These are phyloP conservation scores for Odontomyia ornata DNA, from an alignment of 2,888 invertebrate species.

Conservation along the genomic window DNA sequence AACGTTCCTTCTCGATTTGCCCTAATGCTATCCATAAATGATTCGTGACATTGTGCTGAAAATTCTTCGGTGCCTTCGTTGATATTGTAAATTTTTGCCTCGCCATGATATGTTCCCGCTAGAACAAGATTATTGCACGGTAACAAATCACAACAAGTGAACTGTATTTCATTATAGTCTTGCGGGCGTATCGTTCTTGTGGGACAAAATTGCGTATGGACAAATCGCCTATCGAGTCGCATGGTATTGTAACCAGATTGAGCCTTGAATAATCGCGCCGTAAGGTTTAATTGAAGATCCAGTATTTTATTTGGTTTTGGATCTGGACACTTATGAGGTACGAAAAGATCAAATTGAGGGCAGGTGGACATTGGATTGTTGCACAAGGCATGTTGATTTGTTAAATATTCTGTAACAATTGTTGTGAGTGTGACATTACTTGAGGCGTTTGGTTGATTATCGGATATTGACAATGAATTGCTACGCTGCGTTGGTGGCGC, in stretches of 20 bases:
- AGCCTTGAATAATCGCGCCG: slow-evolving; percentile 69
- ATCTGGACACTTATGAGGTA: slow-evolving; percentile 96
- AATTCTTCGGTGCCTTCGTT: slow-evolving; percentile 84
- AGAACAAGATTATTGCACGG: slow-evolving; percentile 67
- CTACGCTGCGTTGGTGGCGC: slow-evolving; percentile 51
- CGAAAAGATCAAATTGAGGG: slow-evolving; percentile 94
- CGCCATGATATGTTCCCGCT: slow-evolving; percentile 90
- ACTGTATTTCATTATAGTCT: slow-evolving; percentile 75
- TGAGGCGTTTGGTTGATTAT: slow-evolving; percentile 55
- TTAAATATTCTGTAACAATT: slow-evolving; percentile 95
- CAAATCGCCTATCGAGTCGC: slow-evolving; percentile 79
- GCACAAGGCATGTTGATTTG: slow-evolving; percentile 97
- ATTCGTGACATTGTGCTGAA: slow-evolving; percentile 82
- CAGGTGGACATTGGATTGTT: slow-evolving; percentile 98
- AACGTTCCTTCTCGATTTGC: slow-evolving; percentile 78
- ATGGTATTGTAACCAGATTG: slow-evolving; percentile 69
- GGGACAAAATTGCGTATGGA: slow-evolving; percentile 84
- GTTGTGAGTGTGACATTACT: slow-evolving; percentile 80
- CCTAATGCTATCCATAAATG: slow-evolving; percentile 84
- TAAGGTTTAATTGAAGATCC: slow-evolving; percentile 73
- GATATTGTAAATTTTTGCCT: slow-evolving; percentile 87
- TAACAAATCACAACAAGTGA: slow-evolving; percentile 76
- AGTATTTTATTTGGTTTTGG: slow-evolving; percentile 69
- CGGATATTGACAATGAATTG: slow-evolving; percentile 56
- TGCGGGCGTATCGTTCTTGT: slow-evolving; percentile 75